Evolutionary conservation across 2,888 invertebrate genomes (phyloP).

Genomic region (Suillia variegata): DNA sequence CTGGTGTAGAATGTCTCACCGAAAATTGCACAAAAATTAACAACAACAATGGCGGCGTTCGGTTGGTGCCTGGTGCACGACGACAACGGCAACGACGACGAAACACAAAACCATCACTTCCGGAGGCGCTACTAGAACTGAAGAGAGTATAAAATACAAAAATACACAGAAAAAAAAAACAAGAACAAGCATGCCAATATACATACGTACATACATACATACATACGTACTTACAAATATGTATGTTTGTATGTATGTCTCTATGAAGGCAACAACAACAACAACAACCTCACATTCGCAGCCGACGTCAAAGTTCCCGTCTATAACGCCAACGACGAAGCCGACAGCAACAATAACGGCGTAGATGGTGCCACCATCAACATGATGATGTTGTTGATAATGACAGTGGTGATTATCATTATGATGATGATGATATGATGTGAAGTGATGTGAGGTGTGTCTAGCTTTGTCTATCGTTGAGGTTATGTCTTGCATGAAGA

Average conservation of each 20-base stretch:
- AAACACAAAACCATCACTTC: constrained; percentile 59
- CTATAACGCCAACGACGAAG: constrained; percentile 5
- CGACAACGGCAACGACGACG: too few species aligned
- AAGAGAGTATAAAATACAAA: constrained; percentile 38
- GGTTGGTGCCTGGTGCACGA: constrained; percentile 25
- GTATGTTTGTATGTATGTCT: constrained; percentile 28
- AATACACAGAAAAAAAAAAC: constrained; percentile 13
- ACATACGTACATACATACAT: constrained; percentile 8
- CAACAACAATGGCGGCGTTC: constrained; percentile 6
- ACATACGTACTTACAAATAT: too few species aligned
- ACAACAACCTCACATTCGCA: constrained; percentile 14
- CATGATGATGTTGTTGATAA: not conserved
- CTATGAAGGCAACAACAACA: constrained; percentile 22
- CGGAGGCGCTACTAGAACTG: constrained; percentile 62
- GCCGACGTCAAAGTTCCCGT: constrained; percentile 4
- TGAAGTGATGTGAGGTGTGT: too few species aligned
- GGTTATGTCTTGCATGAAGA: too few species aligned
- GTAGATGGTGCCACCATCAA: not conserved
- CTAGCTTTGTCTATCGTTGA: not conserved
- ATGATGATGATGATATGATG: too few species aligned
- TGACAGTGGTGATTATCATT: too few species aligned
- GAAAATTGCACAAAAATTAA: constrained; percentile 17
- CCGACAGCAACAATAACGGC: constrained; percentile 12
- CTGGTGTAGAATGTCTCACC: too few species aligned
- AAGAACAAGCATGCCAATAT: too few species aligned